Evolutionary conservation across 2,888 invertebrate genomes (phyloP).

Genomic region (Thereva unica): DNA sequence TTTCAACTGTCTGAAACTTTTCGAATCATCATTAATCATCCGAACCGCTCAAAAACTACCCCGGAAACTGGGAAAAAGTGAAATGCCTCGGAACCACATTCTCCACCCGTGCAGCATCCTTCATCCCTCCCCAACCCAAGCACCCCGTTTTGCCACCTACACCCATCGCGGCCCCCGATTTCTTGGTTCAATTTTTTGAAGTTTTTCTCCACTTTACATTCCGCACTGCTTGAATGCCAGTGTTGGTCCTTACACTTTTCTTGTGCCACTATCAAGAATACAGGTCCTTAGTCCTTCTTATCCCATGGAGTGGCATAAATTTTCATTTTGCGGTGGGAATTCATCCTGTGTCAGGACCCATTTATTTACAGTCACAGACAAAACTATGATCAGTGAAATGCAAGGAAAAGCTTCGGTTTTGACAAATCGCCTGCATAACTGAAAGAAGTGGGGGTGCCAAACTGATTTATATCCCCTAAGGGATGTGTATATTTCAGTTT

Average conservation of each 20-base stretch:
- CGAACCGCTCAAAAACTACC: conserved; percentile 28
- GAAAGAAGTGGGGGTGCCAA: conserved; percentile 1
- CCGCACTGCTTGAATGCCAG: conserved; percentile 14
- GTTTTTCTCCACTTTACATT: conserved; percentile 28
- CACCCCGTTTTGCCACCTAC: not conserved
- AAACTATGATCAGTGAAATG: conserved; percentile 30
- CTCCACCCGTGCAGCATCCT: not conserved
- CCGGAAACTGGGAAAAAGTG: conserved; percentile 27
- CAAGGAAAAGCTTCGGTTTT: conserved; percentile 27
- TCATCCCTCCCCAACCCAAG: not conserved
- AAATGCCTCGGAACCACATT: conserved; percentile 19
- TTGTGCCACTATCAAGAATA: not conserved
- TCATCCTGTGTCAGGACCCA: conserved; percentile 30
- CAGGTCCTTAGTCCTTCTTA: not conserved
- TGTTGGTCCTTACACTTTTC: conserved; percentile 16
- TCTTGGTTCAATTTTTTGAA: not conserved
- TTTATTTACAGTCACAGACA: conserved; percentile 32
- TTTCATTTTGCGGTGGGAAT: conserved; percentile 34
- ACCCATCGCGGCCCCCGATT: not conserved
- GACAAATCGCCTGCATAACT: conserved; percentile 28
- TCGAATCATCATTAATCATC: conserved; percentile 33
- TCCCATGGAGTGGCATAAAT: conserved; percentile 22
- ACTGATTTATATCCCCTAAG: conserved; percentile 27
- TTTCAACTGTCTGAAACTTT: conserved; percentile 21
- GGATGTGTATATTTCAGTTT: conserved; percentile 31